A percentile compares a stretch with the other conserved stretches of the same genome.
Evolutionary conservation across 2,797 vertebrate genomes (phyloP).

Genomic region (Smutsia gigantea): DNA sequence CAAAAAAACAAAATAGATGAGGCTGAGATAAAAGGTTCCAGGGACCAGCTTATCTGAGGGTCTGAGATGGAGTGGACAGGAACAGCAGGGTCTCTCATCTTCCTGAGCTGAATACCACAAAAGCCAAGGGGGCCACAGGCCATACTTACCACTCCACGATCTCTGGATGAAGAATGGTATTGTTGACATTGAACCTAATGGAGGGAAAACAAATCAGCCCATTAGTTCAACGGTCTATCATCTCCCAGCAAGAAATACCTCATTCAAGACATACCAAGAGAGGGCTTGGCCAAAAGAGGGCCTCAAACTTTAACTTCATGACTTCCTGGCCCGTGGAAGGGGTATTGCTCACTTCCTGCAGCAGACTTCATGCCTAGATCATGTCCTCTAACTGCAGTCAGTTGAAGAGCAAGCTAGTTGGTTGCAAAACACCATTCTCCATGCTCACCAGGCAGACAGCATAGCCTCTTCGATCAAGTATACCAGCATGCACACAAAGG

Average conservation of each 20-base stretch:
- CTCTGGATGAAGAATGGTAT: constrained; percentile 93
- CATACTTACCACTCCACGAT: constrained; percentile 95
- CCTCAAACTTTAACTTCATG: background rate
- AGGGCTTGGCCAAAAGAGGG: background rate
- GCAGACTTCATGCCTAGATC: background rate
- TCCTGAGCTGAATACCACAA: background rate
- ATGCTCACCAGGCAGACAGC: background rate
- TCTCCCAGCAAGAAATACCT: background rate
- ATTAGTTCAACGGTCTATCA: background rate
- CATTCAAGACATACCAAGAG: background rate
- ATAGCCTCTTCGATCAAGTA: background rate
- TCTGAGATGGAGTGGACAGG: background rate
- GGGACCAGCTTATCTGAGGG: background rate
- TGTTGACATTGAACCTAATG: constrained; percentile 94
- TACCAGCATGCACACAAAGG: background rate
- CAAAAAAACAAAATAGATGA: background rate
- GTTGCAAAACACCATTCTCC: background rate
- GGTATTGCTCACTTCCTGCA: background rate
- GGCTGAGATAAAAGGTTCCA: background rate
- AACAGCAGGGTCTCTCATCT: background rate
- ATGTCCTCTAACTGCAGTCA: background rate
- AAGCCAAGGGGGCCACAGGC: background rate
- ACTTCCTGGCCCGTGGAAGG: background rate
- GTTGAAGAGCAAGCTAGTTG: background rate
- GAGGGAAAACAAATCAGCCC: background rate